Base-by-base conservation (phyloP, 2,888 invertebrate species). In the Catocala fraxini region DNA sequence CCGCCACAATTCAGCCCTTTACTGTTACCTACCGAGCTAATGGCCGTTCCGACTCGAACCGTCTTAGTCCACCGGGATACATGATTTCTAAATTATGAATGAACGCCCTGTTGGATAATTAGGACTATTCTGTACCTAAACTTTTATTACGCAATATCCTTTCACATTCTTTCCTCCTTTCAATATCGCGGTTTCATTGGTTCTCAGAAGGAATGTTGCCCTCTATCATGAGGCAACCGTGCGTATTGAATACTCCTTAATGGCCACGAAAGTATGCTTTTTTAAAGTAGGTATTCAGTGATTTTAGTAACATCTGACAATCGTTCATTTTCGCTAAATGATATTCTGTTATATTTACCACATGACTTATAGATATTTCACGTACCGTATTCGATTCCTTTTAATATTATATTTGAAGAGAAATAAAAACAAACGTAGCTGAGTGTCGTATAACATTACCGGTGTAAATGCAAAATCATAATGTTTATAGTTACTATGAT, bases 1-100 rank as follows among this genome's bases (percentile, higher is more conserved):
- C 83, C 84, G 83, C 90, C 90, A 87, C 92, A 89, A 89, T 88
- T 87, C 76, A 90, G 88, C 89, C 89, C 89, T 89, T 89, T 86
- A 80, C 79, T 82, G 79, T 79, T 81, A 78, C 82, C 83, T 83
- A 80, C 75, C 63, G 72, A 82, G 74, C 82, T 86, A 86, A 88
- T 83, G 80, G 81, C 65, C 71, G 67, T 73, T 82, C 80, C 62
- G 70, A 73, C 67, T 70, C 54, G 42, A 74, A 61, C 65, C 62
- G 63, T 77, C 75, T 76, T 73, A 73, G 59, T 48, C 62, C 66
- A 63, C 57, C 45, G 51, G 51, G 48, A 55, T 60, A 51, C 25
- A 34, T 33, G 42, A 55, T 55, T 76, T 64, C 56, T 56, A 71
- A 77, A 71, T 77, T 76, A 77, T 76, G 63, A 69, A 63, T 53